Evolutionary conservation across 1,140 invertebrate species (phyloP).

Genomic region (Diplogasteroides magnus): DNA sequence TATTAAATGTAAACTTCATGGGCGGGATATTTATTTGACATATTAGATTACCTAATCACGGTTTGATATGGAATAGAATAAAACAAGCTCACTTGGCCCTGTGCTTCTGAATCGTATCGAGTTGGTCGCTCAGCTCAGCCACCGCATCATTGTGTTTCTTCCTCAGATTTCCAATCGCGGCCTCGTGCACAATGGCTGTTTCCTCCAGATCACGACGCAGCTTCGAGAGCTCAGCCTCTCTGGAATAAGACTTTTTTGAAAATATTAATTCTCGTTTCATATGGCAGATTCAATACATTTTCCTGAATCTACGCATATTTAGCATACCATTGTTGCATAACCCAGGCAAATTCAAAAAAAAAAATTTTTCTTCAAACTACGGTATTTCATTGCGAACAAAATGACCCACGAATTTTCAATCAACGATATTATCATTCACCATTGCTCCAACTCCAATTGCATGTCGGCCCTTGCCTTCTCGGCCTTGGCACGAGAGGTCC

Average conservation of each 20-base stretch:
- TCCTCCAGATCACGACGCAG: conserved; percentile 94
- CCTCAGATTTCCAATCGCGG: conserved; percentile 79
- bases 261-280: background rate
- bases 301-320: too few species aligned
- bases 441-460: conserved; percentile 78
- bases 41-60: background rate
- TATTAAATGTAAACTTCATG: too few species aligned
- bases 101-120: conserved; percentile 96
- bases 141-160: conserved; percentile 99
- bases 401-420: conserved; percentile 83
- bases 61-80: too few species aligned
- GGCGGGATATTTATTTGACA: conserved; percentile 1
- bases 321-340: too few species aligned
- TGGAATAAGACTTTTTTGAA: conserved; percentile 4
- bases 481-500: conserved; percentile 82
- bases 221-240: conserved; percentile 91
- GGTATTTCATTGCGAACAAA: too few species aligned
- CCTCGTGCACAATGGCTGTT: conserved; percentile 38
- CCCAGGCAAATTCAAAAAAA: too few species aligned
- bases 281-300: too few species aligned
- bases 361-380: too few species aligned
- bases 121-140: conserved; percentile 95
- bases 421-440: conserved; percentile 88
- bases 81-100: too few species aligned
- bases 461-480: conserved; percentile 49